Conservation (phyloP, 2,797 vertebrate species). For the Mus minutoides region DNA sequence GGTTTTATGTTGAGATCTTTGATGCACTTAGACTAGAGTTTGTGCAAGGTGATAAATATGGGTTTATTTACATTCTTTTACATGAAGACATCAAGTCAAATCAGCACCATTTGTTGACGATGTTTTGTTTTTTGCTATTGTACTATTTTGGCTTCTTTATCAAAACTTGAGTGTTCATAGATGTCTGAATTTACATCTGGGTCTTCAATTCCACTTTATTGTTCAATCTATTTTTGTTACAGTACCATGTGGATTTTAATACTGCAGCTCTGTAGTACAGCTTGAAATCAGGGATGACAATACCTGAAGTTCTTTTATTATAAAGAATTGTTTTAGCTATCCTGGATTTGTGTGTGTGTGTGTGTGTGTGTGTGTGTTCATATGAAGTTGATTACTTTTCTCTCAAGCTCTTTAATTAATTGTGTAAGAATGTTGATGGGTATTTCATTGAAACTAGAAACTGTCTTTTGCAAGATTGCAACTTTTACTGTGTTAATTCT, state of each 20-base stretch:
- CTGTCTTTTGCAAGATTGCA: neutral
- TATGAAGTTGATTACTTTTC: neutral
- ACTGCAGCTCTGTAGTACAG: neutral
- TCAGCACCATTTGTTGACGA: neutral
- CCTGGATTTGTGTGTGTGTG: neutral
- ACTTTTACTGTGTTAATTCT: neutral
- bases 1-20: neutral
- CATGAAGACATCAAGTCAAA: neutral
- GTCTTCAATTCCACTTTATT: neutral
- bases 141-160: neutral
- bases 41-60: neutral
- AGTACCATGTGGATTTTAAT: neutral
- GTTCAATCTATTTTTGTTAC: neutral
- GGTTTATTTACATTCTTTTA: neutral
- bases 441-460: neutral
- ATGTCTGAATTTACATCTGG: neutral
- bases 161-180: neutral
- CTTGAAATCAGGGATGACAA: neutral
- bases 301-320: neutral
- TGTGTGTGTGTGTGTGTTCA: neutral
- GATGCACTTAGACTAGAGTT: neutral
- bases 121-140: neutral
- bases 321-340: neutral
- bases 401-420: neutral
- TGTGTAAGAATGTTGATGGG: neutral